Base-by-base conservation (phyloP, 2,797 vertebrate genomes). In the Argyrosomus regius region DNA sequence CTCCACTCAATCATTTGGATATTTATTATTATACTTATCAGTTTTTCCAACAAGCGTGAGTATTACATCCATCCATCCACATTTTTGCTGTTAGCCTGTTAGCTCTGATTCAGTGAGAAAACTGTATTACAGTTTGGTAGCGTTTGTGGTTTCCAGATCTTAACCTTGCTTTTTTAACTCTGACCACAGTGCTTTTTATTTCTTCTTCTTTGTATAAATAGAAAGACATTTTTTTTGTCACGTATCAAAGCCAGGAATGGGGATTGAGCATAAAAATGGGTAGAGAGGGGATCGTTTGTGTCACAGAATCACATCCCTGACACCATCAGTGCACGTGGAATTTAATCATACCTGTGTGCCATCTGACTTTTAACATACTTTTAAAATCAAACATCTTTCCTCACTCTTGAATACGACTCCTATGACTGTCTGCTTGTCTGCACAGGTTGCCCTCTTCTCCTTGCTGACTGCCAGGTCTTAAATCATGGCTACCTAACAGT, bases 1-100 rank as follows among this genome's bases (percentile, higher is more conserved):
- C 72, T 73, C 63, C 59, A 57, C 43, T 58, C 46, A 16, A 45
- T 46, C 3, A 6, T 80, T 20, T 89, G 90, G 82, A 87, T 52
- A 81, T 64, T 85, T 14, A 28, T 88, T 9, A 39, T 92, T 41
- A 12, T 90, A 24, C 77, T 91, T 58, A 66, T 94, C 59, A 63
- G 14, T 54, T 72, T 85, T 64, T 88, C 63, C 80, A 62, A 78
- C 24, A 80, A 75, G 31, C 50, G 95, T 95, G 79, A 95, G 95
- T 93, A 50, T 58, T 9, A 28, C 28, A 39, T 39, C 8, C 7
- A 39, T 39, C 35, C 35, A 39, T 39, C 8, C 8, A 39, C 35
- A 9, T 39, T 9, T 39, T 39, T 22, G 22, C 12, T 24, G 4
- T 54, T 8, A 39, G 13, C 3, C 10, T 20, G 7, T 56, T 48